Evolutionary conservation across 2,797 vertebrate genomes (phyloP).

Genomic region (Pteronotus mesoamericanus): DNA sequence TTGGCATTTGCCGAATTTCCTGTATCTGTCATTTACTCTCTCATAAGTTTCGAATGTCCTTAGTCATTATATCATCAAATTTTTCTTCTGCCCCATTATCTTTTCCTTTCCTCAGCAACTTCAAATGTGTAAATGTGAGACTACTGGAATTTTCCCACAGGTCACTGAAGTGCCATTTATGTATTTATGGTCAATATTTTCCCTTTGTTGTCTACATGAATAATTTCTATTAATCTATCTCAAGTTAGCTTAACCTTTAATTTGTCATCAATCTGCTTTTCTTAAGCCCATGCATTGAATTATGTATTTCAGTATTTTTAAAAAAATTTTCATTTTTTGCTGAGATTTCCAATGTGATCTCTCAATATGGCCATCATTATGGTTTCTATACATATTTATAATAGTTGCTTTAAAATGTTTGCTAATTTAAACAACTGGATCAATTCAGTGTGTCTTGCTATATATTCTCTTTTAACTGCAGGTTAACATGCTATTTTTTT

Average conservation of each 20-base stretch:
- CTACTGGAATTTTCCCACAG: neutral
- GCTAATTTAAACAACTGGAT: neutral
- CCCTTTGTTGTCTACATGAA: neutral
- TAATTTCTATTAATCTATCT: neutral
- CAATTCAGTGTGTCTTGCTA: neutral
- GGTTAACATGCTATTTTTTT: neutral
- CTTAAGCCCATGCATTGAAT: neutral
- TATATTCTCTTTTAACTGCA: neutral
- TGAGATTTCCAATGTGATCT: neutral
- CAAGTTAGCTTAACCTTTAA: neutral
- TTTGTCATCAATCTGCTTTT: neutral
- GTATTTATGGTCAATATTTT: neutral
- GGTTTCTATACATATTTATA: neutral
- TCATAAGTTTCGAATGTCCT: neutral
- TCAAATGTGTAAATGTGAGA: neutral
- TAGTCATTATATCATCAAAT: neutral
- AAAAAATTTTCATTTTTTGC: neutral
- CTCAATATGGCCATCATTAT: neutral
- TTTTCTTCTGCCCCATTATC: neutral
- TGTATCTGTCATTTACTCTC: neutral
- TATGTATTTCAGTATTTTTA: neutral
- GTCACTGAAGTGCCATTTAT: neutral
- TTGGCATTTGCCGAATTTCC: neutral
- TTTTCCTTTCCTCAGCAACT: neutral
- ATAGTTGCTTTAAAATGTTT: neutral